phyloP scores from a whole-genome alignment of 2,888 invertebrate species.

The Drosophila heteroneura region DNA sequence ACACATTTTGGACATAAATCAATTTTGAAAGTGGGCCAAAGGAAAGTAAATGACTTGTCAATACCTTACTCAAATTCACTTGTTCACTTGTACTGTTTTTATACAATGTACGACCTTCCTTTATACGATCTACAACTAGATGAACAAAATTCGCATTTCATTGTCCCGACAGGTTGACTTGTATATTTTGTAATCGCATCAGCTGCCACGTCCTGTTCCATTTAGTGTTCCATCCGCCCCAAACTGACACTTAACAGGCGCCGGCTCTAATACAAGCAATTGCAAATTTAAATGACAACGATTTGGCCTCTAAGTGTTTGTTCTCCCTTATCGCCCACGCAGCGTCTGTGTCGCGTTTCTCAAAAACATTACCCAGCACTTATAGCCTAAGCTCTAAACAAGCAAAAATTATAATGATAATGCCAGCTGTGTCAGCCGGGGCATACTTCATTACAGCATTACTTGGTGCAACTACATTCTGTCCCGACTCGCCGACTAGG shows the following conservation, averaged over 20 bases:
- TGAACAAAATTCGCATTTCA: conserved; percentile 20
- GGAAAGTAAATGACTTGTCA: conserved; percentile 59
- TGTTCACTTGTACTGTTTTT: neutral
- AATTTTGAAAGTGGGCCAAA: conserved; percentile 73
- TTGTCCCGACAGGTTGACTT: conserved; percentile 39
- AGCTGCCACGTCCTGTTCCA: conserved; percentile 11
- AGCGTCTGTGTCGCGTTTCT: conserved; percentile 41
- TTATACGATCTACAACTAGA: neutral
- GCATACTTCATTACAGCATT: conserved; percentile 5
- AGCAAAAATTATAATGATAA: conserved; percentile 74
- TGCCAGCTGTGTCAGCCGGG: conserved; percentile 42
- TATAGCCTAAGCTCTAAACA: conserved; percentile 63
- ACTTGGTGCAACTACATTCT: neutral
- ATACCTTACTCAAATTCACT: conserved; percentile 21
- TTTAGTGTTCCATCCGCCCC: neutral
- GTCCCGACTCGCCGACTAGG: neutral
- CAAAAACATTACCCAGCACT: conserved; percentile 71
- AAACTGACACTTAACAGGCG: conserved; percentile 55
- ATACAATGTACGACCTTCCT: neutral
- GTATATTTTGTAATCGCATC: conserved; percentile 43
- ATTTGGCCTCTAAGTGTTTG: conserved; percentile 37
- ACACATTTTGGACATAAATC: conserved; percentile 69
- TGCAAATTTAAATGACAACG: conserved; percentile 75
- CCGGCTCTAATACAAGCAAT: conserved; percentile 47
- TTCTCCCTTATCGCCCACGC: neutral